Base-by-base conservation (phyloP, 1,140 invertebrate genomes). In the Eufriesea mexicana region DNA sequence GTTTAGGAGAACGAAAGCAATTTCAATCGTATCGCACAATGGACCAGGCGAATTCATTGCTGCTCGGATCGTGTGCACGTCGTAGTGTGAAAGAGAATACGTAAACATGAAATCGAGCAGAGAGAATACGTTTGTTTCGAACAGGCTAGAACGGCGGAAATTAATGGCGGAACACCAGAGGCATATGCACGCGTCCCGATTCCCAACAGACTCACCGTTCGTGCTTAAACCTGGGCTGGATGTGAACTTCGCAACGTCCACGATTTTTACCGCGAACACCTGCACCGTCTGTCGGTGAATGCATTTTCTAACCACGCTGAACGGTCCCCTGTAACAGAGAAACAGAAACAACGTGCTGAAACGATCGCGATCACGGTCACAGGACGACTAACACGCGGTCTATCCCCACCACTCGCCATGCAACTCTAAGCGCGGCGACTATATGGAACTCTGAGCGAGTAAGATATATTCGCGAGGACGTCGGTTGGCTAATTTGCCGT, bases 211-310 rank as follows among this genome's bases (percentile, higher is more conserved):
- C 95, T 95, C 95, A 99, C 98, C 98, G 93, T 98, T 98, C 91
- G 98, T 99, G 92, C 98, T 98, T 71, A 99, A 96, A 79, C 98
- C 98, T 76, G 98, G 98, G 93, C 97, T 98, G 57, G 98, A 98
- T 80, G 98, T 99, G 93, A 99, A 99, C 92, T 98, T 98, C 87
- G 98, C 98, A 42, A 99, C 98, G 95, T 99, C 99, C 83, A 99
- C 98, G 90, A 99, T 99, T 96, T 99, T 99, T 80, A 99, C 99
- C 84, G 99, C 99, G 96, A 99, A 99, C 92, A 98, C 98, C 94
- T 99, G 98, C 51, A 96, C 96, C 16, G 98, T 99, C 92, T 99
- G 98, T 83, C 98, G 96, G 95, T 99, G 98, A 89, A 99, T 97
- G 95, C 99, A 99, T 95, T 98, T 96, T 91, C 98, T 96, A 54